phyloP scores from a whole-genome alignment of 2,113 vertebrate species.

The Geococcyx californianus region DNA sequence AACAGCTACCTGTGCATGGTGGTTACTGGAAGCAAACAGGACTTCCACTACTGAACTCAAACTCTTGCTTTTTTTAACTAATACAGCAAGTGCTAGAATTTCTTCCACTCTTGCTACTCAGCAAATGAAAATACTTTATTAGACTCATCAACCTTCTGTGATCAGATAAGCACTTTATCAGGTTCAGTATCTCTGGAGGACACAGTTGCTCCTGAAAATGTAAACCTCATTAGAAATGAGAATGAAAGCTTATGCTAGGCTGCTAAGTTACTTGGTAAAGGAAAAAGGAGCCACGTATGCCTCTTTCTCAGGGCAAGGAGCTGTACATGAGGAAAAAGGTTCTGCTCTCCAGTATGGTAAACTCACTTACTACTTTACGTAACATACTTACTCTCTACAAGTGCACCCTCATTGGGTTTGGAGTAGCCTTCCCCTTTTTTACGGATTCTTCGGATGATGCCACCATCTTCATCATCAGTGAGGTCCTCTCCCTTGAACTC shows the following conservation, averaged over 20 bases:
- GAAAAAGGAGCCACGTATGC: background rate
- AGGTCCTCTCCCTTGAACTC: constrained; percentile 94
- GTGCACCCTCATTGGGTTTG: constrained; percentile 91
- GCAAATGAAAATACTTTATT: background rate
- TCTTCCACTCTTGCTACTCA: background rate
- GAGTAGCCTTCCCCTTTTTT: constrained; percentile 90
- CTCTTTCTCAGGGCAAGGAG: background rate
- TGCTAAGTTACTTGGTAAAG: background rate
- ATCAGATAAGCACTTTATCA: background rate
- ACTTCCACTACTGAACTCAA: background rate
- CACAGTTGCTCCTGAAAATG: background rate
- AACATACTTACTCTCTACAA: constrained; percentile 87
- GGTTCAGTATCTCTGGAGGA: background rate
- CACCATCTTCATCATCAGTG: constrained; percentile 90
- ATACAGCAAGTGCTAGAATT: background rate
- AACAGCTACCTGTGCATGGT: background rate
- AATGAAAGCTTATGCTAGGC: background rate
- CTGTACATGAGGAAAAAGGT: background rate
- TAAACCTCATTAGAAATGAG: background rate
- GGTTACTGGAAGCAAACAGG: background rate
- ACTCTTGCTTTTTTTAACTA: accelerated
- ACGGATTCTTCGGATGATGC: constrained; percentile 89
- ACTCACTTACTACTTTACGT: background rate
- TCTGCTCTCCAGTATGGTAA: background rate
- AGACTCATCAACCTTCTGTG: background rate